Evolutionary conservation across 1,140 invertebrate species (phyloP), one percentile per base, ranked within the genome.

Genomic region (Copidosoma floridanum): DNA sequence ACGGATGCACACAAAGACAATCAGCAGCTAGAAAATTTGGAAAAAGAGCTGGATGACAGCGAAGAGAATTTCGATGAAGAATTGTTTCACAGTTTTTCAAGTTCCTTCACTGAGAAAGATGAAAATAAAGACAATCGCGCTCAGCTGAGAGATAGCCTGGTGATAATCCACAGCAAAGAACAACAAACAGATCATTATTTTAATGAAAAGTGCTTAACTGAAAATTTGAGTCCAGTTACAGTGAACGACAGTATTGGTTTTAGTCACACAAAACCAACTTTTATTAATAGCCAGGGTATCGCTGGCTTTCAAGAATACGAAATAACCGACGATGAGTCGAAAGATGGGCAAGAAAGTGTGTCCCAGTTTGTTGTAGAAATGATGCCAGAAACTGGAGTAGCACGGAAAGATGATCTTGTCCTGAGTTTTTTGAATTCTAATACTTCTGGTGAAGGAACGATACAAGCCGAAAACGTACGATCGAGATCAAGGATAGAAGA

Each of bases 261-360:
- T 16, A 24, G 11, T 4, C 3, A 51, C 1, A 58, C 62, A 37
- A 68, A 66, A 61, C 47, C 57, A 0, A 37, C 56, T 18, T 56
- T 43, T 8, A 23, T 64, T 46, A 54, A 66, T n/a, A 26, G 44
- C 7, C 12, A 38, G 4, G 60, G 53, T 29, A 56, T 50, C 7
- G 21, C 46, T 0, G 57, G 38, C 44, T 38, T 26, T 2, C 20
- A 43, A 3, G 29, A 68, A 6, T 63, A 65, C 1, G 72, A 75
- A n/a, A 76, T 79, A 8, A 79, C 77, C 1, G 77, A 78, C 14
- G 77, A 79, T 29, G 77, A 79, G 16, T 76, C 75, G 1, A 60
- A 53, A 2, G 56, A 63, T 21, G 59, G n/a, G 4, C 26, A 32
- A 12, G 1, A 14, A 18, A 4, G 32, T 2, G 2, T n/a, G n/a